Conservation (phyloP, 2,888 invertebrate species). For the Himalopsyche tibetana region DNA sequence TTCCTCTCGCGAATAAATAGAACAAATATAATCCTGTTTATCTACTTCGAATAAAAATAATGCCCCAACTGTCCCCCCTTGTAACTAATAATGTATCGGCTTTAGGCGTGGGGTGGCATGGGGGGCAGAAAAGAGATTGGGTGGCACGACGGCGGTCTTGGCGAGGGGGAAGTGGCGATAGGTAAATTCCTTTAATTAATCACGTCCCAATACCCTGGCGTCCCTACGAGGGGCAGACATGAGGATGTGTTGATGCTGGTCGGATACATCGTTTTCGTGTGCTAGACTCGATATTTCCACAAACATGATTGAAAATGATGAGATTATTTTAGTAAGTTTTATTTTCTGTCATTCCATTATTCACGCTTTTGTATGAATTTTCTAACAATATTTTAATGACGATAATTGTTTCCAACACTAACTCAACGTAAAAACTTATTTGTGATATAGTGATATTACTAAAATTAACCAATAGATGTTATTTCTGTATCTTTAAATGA, state of each 20-base stretch:
- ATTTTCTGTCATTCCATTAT: too few species aligned
- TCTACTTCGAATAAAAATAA: slow-evolving; percentile 53
- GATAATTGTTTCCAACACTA: too few species aligned
- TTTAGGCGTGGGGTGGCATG: slow-evolving; percentile 23
- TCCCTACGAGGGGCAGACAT: slow-evolving; percentile 32
- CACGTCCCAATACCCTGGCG: slow-evolving; percentile 62
- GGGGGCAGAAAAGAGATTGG: slow-evolving; percentile 44
- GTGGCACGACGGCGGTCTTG: slow-evolving; percentile 57
- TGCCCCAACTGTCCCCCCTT: slow-evolving; percentile 54
- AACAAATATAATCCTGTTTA: slow-evolving; percentile 42
- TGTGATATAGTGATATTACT: too few species aligned
- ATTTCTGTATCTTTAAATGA: too few species aligned
- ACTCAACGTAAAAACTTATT: too few species aligned
- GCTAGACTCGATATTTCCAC: not conserved
- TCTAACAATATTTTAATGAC: too few species aligned
- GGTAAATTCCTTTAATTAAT: slow-evolving; percentile 66
- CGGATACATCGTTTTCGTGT: slow-evolving; percentile 4
- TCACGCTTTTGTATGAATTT: too few species aligned
- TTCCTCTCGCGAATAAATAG: slow-evolving; percentile 18
- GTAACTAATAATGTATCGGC: slow-evolving; percentile 63
- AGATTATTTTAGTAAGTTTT: too few species aligned
- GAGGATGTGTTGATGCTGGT: slow-evolving; percentile 38
- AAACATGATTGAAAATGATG: not conserved
- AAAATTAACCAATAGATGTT: too few species aligned
- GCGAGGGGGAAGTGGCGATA: slow-evolving; percentile 62